Conservation (phyloP, 2,888 invertebrate genomes). For the Hymenopus coronatus region DNA sequence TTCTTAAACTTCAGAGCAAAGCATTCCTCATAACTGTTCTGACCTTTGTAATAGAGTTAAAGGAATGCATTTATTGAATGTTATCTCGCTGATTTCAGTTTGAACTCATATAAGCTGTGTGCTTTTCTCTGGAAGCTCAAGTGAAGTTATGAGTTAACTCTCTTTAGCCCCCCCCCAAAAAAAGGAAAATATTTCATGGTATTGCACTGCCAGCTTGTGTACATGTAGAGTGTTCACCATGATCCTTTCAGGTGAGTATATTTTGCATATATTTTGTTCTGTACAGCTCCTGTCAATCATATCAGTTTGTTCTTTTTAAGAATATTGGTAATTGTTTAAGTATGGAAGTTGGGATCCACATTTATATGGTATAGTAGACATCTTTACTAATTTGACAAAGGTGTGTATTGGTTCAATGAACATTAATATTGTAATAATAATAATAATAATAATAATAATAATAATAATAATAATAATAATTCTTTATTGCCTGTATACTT, state of each 20-base stretch:
- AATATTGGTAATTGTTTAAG: not conserved
- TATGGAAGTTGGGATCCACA: no score
- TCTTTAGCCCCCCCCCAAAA: not conserved
- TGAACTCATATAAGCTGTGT: not conserved
- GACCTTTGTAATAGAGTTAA: not conserved
- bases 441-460: no score
- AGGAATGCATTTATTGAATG: not conserved
- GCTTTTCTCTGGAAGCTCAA: not conserved
- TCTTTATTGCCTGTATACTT: no score
- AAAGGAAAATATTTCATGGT: conserved; percentile 32
- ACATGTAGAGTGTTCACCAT: conserved; percentile 3
- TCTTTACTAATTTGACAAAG: no score
- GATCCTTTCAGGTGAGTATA: not conserved
- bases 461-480: no score
- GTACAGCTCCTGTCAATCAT: not conserved
- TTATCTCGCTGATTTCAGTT: not conserved
- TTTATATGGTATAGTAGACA: no score
- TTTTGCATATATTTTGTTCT: not conserved
- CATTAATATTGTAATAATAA: no score
- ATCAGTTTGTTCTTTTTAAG: no score
- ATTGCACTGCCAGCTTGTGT: conserved; percentile 33
- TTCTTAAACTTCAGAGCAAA: not conserved
- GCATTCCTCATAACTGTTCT: not conserved
- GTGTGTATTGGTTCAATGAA: no score
- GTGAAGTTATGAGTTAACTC: not conserved